Conservation (phyloP, 2,113 vertebrate genomes). For the Chionomys nivalis region DNA sequence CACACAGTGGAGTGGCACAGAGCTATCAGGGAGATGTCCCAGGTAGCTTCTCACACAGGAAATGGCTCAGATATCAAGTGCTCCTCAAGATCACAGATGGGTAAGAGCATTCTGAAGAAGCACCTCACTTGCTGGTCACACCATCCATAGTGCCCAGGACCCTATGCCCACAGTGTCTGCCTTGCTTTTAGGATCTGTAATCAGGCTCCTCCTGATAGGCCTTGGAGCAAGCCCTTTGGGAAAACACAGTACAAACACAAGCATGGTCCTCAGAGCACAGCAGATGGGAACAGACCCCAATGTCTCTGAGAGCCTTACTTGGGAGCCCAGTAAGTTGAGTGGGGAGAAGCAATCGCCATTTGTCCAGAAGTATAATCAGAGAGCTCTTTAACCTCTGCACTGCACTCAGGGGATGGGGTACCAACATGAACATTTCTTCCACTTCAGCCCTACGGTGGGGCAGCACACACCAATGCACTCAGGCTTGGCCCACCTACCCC, state of each 20-base stretch:
- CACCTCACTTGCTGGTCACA: neutral
- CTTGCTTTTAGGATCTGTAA: neutral
- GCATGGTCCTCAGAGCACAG: neutral
- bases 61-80: rapidly evolving
- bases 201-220: neutral
- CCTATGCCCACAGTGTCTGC: neutral
- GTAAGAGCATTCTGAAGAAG: neutral
- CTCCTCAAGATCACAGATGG: neutral
- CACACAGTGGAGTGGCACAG: no score
- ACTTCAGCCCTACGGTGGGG: neutral
- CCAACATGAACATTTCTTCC: neutral
- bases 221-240: no score
- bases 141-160: neutral
- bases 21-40: rapidly evolving
- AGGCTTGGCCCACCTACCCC: constrained; percentile 89
- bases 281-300: neutral
- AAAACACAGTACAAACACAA: neutral
- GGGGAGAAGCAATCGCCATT: neutral
- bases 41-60: rapidly evolving
- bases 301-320: neutral
- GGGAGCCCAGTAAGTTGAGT: neutral
- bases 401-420: neutral
- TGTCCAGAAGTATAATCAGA: neutral
- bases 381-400: no score
- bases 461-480: no score